Conservation (phyloP, 1,140 invertebrate genomes). For the Scaptodrosophila lebanonensis region DNA sequence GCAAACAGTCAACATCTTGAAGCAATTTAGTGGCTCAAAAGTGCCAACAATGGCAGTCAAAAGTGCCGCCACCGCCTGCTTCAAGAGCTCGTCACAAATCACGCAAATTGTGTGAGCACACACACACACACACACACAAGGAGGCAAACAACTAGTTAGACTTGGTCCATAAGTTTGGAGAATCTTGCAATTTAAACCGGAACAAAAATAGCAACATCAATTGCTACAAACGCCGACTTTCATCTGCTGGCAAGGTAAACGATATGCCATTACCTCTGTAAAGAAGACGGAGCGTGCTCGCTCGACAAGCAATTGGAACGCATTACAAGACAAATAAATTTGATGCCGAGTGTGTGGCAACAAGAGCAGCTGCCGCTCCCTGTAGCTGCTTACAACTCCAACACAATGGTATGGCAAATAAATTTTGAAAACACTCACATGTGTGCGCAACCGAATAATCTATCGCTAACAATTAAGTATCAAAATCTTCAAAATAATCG, state of each 20-base stretch:
- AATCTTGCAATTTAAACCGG: no score
- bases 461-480: no score
- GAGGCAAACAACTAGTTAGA: no score
- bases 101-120: constrained; percentile 22
- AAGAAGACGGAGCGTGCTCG: no score
- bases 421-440: no score
- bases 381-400: background rate
- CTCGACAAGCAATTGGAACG: constrained; percentile 60
- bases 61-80: background rate
- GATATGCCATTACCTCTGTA: constrained; percentile 52
- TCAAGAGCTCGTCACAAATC: constrained; percentile 20
- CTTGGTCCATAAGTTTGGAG: no score
- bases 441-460: no score
- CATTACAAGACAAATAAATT: constrained; percentile 68
- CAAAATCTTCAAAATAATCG: no score
- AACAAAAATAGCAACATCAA: constrained; percentile 70
- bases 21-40: constrained; percentile 14
- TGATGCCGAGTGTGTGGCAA: constrained; percentile 6
- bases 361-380: constrained; percentile 16
- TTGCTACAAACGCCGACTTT: constrained; percentile 59
- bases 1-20: constrained; percentile 22
- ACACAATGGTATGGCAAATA: constrained; percentile 24
- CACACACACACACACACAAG: no score
- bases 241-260: constrained; percentile 33
- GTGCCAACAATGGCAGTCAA: constrained; percentile 30